Percentiles rank a stretch among this genome's conserved stretches.
Conservation (phyloP, 64 coral and sea anemone genomes). For the Dendrophyllia cribrosa region DNA sequence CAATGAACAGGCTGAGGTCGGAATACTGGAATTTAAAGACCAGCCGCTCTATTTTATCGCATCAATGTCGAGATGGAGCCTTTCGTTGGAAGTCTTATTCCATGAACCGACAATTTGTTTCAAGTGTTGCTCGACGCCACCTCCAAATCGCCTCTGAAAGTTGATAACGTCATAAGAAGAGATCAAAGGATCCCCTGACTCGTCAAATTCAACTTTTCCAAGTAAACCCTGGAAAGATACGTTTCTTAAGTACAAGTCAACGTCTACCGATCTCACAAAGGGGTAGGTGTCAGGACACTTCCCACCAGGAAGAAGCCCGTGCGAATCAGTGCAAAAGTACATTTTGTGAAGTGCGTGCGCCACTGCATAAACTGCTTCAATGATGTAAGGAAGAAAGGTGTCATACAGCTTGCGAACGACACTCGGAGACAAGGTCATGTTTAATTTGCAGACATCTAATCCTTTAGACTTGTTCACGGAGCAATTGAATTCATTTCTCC, state of each 20-base stretch:
- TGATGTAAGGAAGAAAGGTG: conserved; percentile 73
- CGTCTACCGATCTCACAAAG: conserved; percentile 16
- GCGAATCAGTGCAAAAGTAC: conserved; percentile 15
- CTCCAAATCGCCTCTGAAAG: conserved; percentile 18
- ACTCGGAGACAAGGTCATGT: neutral
- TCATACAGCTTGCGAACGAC: conserved; percentile 54
- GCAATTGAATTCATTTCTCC: conserved; percentile 42
- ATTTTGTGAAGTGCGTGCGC: conserved; percentile 74
- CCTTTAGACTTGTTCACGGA: neutral
- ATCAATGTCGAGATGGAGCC: conserved; percentile 1
- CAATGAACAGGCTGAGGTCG: conserved; percentile 38
- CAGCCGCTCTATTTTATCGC: conserved; percentile 31
- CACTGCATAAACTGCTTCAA: conserved; percentile 84
- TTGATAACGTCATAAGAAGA: conserved; percentile 78
- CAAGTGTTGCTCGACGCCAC: neutral
- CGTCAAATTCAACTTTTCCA: conserved; percentile 59
- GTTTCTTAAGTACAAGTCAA: conserved; percentile 47
- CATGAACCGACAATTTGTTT: conserved; percentile 66
- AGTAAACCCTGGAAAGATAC: conserved; percentile 70
- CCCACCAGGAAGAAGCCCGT: neutral
- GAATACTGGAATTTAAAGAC: neutral
- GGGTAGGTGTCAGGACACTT: neutral
- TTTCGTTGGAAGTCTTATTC: conserved; percentile 2
- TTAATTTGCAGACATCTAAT: neutral
- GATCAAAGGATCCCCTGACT: conserved; percentile 55